A percentile compares a stretch with the other conserved stretches of the same genome.
Evolutionary conservation across 2,888 invertebrate species (phyloP).

Genomic region (Bellardia bayeri): DNA sequence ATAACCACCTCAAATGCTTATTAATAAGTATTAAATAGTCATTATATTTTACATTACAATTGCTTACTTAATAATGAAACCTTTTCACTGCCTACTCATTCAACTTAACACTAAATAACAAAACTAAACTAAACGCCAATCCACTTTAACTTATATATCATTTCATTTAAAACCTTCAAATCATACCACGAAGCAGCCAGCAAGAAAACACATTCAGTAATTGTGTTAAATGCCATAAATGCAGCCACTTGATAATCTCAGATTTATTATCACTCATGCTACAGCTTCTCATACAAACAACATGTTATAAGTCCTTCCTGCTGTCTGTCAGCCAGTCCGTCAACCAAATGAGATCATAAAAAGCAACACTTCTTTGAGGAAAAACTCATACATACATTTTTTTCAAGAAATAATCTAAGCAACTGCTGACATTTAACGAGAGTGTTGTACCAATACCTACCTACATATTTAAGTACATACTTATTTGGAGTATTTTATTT

Average conservation of each 20-base stretch:
- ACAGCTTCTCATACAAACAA: background rate
- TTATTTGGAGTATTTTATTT: background rate
- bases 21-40: too few species aligned
- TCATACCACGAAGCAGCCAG: too few species aligned
- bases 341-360: background rate
- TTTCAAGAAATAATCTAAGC: background rate
- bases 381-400: background rate
- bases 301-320: background rate
- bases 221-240: conserved; percentile 59
- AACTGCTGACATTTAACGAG: conserved; percentile 12
- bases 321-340: background rate
- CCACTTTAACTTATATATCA: too few species aligned
- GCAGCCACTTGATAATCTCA: conserved; percentile 61
- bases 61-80: too few species aligned
- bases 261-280: conserved; percentile 63
- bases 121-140: too few species aligned
- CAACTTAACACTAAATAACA: background rate
- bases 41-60: too few species aligned
- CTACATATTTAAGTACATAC: background rate
- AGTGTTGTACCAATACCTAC: too few species aligned
- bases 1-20: too few species aligned
- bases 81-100: too few species aligned
- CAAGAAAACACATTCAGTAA: conserved; percentile 22
- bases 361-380: background rate
- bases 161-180: too few species aligned